These are phyloP conservation scores for Tragelaphus scriptus DNA, from an alignment of 2,113 vertebrate species.

Conservation along the genomic window DNA sequence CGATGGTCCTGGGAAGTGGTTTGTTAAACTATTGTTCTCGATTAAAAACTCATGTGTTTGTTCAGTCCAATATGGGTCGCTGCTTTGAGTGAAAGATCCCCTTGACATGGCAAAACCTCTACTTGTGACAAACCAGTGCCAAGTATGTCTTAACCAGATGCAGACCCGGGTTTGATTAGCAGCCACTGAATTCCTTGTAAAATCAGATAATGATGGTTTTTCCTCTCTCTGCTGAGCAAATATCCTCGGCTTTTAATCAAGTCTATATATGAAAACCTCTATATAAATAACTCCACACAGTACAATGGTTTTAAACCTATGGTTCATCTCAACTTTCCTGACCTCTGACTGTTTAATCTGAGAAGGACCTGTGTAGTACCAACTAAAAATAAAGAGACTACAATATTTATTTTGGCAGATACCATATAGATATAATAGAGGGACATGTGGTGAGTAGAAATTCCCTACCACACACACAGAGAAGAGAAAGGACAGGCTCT, in stretches of 20 bases:
- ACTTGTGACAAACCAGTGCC: conserved; percentile 84
- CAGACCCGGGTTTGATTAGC: conserved; percentile 83
- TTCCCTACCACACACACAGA: conserved; percentile 80
- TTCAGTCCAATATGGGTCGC: conserved; percentile 87
- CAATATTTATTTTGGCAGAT: conserved; percentile 83
- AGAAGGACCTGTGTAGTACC: conserved; percentile 74
- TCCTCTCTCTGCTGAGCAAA: conserved; percentile 80
- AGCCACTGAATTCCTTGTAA: conserved; percentile 84
- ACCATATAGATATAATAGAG: conserved; percentile 71
- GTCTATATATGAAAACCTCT: conserved; percentile 73
- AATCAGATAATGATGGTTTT: conserved; percentile 87
- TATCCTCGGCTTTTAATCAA: conserved; percentile 82
- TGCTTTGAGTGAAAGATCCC: conserved; percentile 89
- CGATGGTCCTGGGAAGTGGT: conserved; percentile 89
- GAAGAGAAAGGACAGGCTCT: conserved; percentile 70
- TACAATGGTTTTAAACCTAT: conserved; percentile 74
- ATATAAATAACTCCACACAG: conserved; percentile 62
- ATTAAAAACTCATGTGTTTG: conserved; percentile 94
- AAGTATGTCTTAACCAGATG: conserved; percentile 85
- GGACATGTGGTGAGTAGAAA: conserved; percentile 75
- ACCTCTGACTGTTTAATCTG: conserved; percentile 79
- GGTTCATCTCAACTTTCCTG: conserved; percentile 80
- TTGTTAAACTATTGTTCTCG: conserved; percentile 91
- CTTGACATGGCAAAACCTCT: conserved; percentile 87
- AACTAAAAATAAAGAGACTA: conserved; percentile 80